Conservation (phyloP, 2,888 invertebrate species). For the Xanthorhoe designata region DNA sequence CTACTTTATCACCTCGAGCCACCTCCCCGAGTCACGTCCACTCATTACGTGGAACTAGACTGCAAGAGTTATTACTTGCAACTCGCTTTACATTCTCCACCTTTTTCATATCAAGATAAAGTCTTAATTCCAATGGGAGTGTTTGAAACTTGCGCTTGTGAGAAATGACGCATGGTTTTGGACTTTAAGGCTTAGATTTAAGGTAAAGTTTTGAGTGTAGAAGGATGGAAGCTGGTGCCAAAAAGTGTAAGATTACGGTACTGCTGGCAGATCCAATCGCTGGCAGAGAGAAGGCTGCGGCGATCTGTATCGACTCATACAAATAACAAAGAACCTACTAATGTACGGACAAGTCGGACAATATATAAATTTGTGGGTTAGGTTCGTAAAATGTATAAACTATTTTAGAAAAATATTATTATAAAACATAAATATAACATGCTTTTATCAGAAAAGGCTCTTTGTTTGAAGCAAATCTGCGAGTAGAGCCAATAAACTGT, state of each 20-base stretch:
- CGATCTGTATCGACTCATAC: not conserved
- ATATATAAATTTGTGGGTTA: no score
- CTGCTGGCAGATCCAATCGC: slow-evolving; percentile 39
- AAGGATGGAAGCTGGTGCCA: slow-evolving; percentile 29
- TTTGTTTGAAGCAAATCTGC: not conserved
- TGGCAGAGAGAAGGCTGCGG: slow-evolving; percentile 21
- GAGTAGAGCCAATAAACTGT: not conserved
- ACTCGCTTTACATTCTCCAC: not conserved
- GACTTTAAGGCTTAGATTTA: slow-evolving; percentile 12
- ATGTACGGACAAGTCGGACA: no score
- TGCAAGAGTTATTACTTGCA: slow-evolving; percentile 36
- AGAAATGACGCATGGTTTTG: slow-evolving; percentile 4
- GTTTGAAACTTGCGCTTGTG: slow-evolving; percentile 9
- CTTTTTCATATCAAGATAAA: not conserved
- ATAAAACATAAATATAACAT: no score
- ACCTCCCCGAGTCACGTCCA: slow-evolving; percentile 40
- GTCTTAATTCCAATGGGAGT: not conserved
- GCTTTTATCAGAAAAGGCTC: not conserved
- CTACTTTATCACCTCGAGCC: slow-evolving; percentile 40
- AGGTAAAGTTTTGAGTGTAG: slow-evolving; percentile 3
- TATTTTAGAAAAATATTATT: no score
- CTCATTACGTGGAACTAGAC: slow-evolving; percentile 43
- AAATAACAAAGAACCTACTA: not conserved
- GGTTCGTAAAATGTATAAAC: no score
- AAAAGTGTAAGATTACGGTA: slow-evolving; percentile 37